These are phyloP conservation scores for Aeoliscus strigatus DNA, from an alignment of 2,797 vertebrate species.

Conservation along the genomic window DNA sequence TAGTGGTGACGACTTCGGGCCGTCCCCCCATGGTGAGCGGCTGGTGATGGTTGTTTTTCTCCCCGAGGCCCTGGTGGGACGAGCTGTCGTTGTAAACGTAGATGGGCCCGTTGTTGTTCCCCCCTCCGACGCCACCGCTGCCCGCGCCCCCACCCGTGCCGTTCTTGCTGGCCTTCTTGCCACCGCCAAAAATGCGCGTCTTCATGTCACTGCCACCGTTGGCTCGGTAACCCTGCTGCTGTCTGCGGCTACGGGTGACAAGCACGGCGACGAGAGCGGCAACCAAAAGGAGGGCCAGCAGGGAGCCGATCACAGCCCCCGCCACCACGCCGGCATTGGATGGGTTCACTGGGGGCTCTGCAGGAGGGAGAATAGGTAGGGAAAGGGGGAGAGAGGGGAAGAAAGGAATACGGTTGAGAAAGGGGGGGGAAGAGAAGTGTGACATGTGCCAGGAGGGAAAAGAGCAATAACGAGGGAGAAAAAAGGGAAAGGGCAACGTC, in stretches of 20 bases:
- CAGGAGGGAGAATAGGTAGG: conserved; percentile 42
- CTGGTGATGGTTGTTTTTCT: conserved; percentile 72
- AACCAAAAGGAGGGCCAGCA: conserved; percentile 81
- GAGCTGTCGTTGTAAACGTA: conserved; percentile 72
- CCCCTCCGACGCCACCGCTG: conserved; percentile 48
- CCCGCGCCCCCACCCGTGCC: conserved; percentile 59
- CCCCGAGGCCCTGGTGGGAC: conserved; percentile 63
- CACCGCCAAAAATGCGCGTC: conserved; percentile 78
- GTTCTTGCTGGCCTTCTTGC: conserved; percentile 75
- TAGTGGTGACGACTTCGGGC: conserved; percentile 54
- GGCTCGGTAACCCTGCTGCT: conserved; percentile 73
- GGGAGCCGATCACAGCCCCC: conserved; percentile 81
- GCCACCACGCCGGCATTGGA: conserved; percentile 79
- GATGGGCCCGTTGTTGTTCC: conserved; percentile 75
- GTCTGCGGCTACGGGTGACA: conserved; percentile 76
- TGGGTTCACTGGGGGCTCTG: conserved; percentile 69
- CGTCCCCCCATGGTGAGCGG: conserved; percentile 65
- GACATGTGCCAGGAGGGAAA: conserved; percentile 23
- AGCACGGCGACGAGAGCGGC: conserved; percentile 74
- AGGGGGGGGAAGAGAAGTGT: conserved; percentile 20
- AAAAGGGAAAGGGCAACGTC: conserved; percentile 1
- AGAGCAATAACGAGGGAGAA: conserved; percentile 13
- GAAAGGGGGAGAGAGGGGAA: conserved; percentile 35
- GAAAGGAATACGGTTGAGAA: conserved; percentile 48
- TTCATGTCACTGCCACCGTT: conserved; percentile 74